phyloP scores from a whole-genome alignment of 2,113 vertebrate genomes.

The Lathamus discolor region DNA sequence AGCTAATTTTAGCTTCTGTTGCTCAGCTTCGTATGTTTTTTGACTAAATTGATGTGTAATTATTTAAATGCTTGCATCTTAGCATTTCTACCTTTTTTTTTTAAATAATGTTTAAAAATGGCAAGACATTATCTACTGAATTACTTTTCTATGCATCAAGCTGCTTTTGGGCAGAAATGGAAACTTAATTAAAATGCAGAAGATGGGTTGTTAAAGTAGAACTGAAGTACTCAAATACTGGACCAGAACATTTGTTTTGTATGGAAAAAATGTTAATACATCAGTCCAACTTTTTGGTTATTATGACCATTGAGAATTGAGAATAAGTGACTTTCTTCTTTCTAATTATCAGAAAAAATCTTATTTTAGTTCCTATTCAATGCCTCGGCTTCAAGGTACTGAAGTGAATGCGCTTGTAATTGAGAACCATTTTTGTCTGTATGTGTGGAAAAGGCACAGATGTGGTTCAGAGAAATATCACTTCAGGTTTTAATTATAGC shows the following conservation, averaged over 20 bases:
- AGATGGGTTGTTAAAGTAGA: slow-evolving; percentile 1
- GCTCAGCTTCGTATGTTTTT: slow-evolving; percentile 19
- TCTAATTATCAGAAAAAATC: not conserved
- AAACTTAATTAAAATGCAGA: slow-evolving; percentile 26
- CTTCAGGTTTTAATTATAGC: not conserved
- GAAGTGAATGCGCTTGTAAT: not conserved
- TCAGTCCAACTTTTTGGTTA: not conserved
- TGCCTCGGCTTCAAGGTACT: not conserved
- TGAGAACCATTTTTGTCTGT: not conserved
- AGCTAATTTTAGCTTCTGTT: slow-evolving; percentile 47
- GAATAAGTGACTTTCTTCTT: not conserved
- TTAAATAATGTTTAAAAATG: slow-evolving; percentile 44
- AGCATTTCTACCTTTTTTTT: slow-evolving; percentile 46
- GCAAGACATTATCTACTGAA: not conserved
- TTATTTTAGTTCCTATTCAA: not conserved
- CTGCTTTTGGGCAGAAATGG: not conserved
- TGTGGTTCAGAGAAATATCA: not conserved
- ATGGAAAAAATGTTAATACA: not conserved
- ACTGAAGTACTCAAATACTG: not conserved
- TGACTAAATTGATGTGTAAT: slow-evolving; percentile 45
- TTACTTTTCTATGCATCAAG: not conserved
- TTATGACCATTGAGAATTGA: not conserved
- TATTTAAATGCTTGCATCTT: slow-evolving; percentile 57
- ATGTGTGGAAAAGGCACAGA: not conserved
- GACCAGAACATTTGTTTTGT: not conserved